Base-by-base conservation (phyloP, 2,888 invertebrate genomes). In the Elaeidobius kamerunicus region DNA sequence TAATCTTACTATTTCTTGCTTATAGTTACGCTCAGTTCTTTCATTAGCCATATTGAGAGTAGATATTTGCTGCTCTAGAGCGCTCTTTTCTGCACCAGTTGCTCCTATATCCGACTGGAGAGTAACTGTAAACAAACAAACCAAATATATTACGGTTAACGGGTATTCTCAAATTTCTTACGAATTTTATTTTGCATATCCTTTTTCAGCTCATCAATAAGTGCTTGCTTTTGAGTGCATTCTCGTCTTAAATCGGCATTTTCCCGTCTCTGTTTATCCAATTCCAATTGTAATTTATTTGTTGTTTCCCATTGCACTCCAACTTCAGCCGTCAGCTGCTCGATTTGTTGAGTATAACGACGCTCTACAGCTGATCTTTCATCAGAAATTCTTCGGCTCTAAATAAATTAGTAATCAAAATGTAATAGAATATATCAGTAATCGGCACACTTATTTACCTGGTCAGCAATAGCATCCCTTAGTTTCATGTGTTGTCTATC, bases 241-340 rank as follows among this genome's bases (percentile, higher is more conserved):
- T 91, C 90, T n/a, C 90, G 77, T 59, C 86, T 83, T 35, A 88
- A 67, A 60, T 91, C 90, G 2, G 80, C 76, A 63, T 89, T 87
- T 59, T 87, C 83, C 7, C 91, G 80, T 52, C 86, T 81, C 63
- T 88, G 88, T 19, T 88, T 84, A 57, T 91, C 91, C 58, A 89
- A 64, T 51, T 91, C 91, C 65, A 91, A 65, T 54, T 86, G 86
- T 18, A 88, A 68, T 64, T 88, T 88, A 40, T 86, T 82, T 1
- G 86, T 84, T 32, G 84, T 81, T 64, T 91, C 91, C 79, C 89
- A 88, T 68, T 91, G 90, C 1, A 83, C 82, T 0, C 86, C 85
- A 17, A 89, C 75, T 63, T 91, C 91, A 4, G 85, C 82, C 16
- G 86, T 86, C 36, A 91, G 74, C 61, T 90, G 88, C 66, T 91